Evolutionary conservation across 1,140 invertebrate genomes (phyloP).

Genomic region (Drosophila baimaii): DNA sequence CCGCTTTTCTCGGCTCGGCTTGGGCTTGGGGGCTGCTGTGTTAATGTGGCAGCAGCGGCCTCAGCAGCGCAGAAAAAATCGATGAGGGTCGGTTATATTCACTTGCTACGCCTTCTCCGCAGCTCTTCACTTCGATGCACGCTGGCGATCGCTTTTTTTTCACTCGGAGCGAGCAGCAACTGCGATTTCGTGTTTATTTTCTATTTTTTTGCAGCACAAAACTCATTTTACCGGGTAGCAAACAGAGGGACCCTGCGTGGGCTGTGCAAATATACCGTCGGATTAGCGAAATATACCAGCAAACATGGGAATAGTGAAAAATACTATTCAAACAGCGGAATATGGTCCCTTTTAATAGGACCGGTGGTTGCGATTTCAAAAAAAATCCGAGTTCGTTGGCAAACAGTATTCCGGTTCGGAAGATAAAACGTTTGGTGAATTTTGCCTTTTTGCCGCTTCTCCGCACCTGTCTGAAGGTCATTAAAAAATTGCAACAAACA

Average conservation of each 20-base stretch:
- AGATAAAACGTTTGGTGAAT: neutral
- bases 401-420: neutral
- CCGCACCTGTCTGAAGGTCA: too few relatives aligned
- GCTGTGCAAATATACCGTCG: slow-evolving; percentile 23
- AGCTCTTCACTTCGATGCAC: slow-evolving; percentile 3
- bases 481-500: too few relatives aligned
- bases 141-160: slow-evolving; percentile 24
- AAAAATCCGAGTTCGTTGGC: too few relatives aligned
- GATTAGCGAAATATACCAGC: slow-evolving; percentile 4
- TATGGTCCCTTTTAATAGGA: neutral
- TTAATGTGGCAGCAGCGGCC: slow-evolving; percentile 59
- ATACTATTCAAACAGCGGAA: neutral
- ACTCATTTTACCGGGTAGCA: slow-evolving; percentile 59
- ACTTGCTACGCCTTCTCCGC: slow-evolving; percentile 17
- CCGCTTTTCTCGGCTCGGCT: slow-evolving; percentile 41
- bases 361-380: too few relatives aligned
- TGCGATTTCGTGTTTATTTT: slow-evolving; percentile 46
- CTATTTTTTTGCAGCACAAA: slow-evolving; percentile 52
- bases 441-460: too few relatives aligned
- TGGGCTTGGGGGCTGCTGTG: slow-evolving; percentile 37
- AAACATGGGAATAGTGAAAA: neutral
- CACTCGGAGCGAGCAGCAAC: slow-evolving; percentile 22
- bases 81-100: slow-evolving; percentile 22
- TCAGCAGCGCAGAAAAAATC: slow-evolving; percentile 71
- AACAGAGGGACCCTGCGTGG: slow-evolving; percentile 27